These are phyloP conservation scores for Lepus timidus DNA, from an alignment of 2,113 vertebrate species.

Conservation along the genomic window DNA sequence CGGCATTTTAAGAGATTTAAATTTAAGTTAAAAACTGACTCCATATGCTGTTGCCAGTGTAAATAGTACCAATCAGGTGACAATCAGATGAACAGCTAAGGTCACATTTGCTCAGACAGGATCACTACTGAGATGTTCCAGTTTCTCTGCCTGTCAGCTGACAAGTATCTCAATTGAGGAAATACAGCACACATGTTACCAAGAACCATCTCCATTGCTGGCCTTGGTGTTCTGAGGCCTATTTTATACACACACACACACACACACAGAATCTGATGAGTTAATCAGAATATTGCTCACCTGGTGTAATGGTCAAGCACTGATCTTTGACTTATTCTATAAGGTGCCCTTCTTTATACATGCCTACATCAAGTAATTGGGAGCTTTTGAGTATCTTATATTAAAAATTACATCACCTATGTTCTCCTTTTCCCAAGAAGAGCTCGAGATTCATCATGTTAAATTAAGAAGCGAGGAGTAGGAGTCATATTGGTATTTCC, in stretches of 20 bases:
- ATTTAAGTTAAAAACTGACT: slow-evolving; percentile 16
- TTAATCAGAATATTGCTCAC: background rate
- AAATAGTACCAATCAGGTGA: slow-evolving; percentile 30
- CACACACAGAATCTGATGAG: background rate
- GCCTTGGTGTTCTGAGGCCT: background rate
- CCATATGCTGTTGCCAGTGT: background rate
- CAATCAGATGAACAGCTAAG: slow-evolving; percentile 44
- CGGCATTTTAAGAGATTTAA: slow-evolving; percentile 38
- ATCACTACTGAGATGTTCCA: slow-evolving; percentile 33
- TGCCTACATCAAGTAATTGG: background rate
- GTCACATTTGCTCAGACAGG: slow-evolving; percentile 42
- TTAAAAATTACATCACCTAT: background rate
- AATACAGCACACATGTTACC: background rate
- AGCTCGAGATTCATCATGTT: background rate
- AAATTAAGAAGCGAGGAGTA: slow-evolving; percentile 23
- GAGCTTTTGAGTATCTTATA: background rate
- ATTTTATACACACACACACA: background rate
- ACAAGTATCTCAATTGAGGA: slow-evolving; percentile 1
- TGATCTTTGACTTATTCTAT: background rate
- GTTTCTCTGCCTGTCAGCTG: slow-evolving; percentile 60
- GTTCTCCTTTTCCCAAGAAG: background rate
- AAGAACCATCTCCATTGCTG: background rate
- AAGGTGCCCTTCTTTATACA: background rate
- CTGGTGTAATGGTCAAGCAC: rapidly evolving
- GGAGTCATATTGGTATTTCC: background rate